Evolutionary conservation across 2,888 invertebrate species (phyloP), one percentile per base, ranked within the genome.

Genomic region (Noctua janthina): DNA sequence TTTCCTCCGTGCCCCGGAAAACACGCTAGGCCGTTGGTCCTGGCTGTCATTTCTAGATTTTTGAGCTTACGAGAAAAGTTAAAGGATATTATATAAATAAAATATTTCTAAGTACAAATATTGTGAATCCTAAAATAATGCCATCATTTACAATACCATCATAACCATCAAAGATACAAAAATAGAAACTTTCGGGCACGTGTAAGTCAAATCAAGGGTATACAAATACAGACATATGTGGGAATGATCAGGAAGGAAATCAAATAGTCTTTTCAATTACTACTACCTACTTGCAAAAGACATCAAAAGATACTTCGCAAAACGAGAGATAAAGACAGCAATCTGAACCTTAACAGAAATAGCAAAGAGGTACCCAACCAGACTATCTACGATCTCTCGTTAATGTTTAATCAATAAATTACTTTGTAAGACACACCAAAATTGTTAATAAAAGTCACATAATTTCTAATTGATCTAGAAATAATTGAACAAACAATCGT

Each of bases 401-500:
- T 85, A 68, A 51, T 64, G 20, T 59, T 73, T 66, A 17, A 64
- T 67, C 56, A 66, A 79, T 75, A 68, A 77, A 73, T 68, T 73
- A 64, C n/a, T 56, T 56, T 20, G 17, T 23, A 46, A 51, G 49
- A 71, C 35, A 54, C 17, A 68, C 39, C n/a, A 56, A 70, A 51
- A 29, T 62, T 67, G 35, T 71, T 54, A 74, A 82, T 74, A 69
- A 71, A 73, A 78, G 35, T 78, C 79, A 64, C 75, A 74, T 74
- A 43, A 51, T 66, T 76, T 62, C 35, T 67, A 76, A 81, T 68
- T 81, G 35, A 64, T 70, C 76, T 77, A 59, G 59, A 78, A 79
- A 85, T 82, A 85, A 74, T 78, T 75, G 43, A 78, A 71, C 62
- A 70, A 77, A 56, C 35, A 64, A 51, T 29, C 17, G 20, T 81